phyloP scores from a whole-genome alignment of 2,888 invertebrate species.

The Tinea semifulvella region DNA sequence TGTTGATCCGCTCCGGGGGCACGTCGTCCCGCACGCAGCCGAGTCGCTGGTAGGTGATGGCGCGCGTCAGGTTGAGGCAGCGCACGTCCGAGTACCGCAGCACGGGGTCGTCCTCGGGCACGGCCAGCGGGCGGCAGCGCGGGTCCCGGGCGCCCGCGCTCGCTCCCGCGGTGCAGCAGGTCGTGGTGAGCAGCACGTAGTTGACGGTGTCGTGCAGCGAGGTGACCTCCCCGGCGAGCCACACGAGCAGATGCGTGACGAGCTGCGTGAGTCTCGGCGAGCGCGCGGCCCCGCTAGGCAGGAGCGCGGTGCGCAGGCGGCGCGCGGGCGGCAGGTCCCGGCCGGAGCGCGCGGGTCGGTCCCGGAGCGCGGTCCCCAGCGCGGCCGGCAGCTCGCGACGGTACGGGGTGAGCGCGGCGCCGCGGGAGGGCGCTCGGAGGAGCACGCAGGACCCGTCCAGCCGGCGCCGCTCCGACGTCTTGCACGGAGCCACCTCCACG shows the following conservation, averaged over 20 bases:
- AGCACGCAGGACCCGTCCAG: conserved; percentile 24
- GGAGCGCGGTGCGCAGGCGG: conserved; percentile 12
- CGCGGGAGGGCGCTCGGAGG: conserved; percentile 19
- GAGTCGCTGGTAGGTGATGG: conserved; percentile 31
- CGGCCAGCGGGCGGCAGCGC: conserved; percentile 28
- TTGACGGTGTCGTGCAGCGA: conserved; percentile 22
- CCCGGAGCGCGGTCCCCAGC: background rate
- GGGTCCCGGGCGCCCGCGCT: conserved; percentile 20
- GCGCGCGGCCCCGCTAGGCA: conserved; percentile 15
- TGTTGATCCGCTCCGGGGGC: conserved; percentile 30
- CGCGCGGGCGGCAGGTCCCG: conserved; percentile 9
- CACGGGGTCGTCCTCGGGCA: conserved; percentile 29
- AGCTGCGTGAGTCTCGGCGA: conserved; percentile 17
- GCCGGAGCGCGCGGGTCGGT: background rate
- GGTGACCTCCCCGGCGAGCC: conserved; percentile 19
- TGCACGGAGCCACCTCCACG: conserved; percentile 20
- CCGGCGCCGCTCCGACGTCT: conserved; percentile 19
- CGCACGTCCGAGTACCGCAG: conserved; percentile 27
- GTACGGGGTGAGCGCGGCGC: conserved; percentile 21
- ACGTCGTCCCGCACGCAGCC: conserved; percentile 27
- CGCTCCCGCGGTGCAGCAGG: conserved; percentile 15
- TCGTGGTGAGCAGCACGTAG: conserved; percentile 19
- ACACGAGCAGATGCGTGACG: conserved; percentile 14
- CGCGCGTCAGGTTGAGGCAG: conserved; percentile 33
- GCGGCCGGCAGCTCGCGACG: conserved; percentile 14